Evolutionary conservation across 2,113 vertebrate species (phyloP).

Genomic region (Arenaria interpres): DNA sequence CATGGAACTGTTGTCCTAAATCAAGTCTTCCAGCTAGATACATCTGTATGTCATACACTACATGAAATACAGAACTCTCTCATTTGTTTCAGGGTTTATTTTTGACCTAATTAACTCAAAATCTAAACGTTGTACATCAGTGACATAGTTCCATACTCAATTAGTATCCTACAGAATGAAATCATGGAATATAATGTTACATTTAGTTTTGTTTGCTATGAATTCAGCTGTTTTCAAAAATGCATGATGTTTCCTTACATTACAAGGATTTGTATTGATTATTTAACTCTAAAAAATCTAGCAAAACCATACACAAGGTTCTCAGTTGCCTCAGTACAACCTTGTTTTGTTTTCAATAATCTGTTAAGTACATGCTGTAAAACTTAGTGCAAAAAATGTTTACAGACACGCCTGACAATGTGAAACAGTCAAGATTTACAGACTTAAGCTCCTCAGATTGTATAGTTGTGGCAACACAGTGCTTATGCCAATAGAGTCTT

Average conservation of each 20-base stretch:
- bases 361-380: neutral
- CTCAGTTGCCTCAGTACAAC: neutral
- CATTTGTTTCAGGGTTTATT: neutral
- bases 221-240: neutral
- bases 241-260: neutral
- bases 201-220: neutral
- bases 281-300: neutral
- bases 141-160: neutral
- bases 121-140: neutral
- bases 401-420: neutral
- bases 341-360: constrained; percentile 23
- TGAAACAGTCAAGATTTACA: constrained; percentile 28
- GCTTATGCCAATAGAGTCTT: neutral
- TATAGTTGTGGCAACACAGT: neutral
- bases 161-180: neutral
- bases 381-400: constrained; percentile 19
- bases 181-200: neutral
- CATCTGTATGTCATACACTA: neutral
- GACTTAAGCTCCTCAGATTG: neutral
- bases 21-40: neutral
- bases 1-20: neutral
- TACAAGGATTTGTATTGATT: neutral
- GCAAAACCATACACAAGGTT: neutral
- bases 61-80: neutral
- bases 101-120: neutral